Evolutionary conservation across 2,113 vertebrate genomes (phyloP), one percentile per base, ranked within the genome.

Genomic region (Halichoeres trimaculatus): DNA sequence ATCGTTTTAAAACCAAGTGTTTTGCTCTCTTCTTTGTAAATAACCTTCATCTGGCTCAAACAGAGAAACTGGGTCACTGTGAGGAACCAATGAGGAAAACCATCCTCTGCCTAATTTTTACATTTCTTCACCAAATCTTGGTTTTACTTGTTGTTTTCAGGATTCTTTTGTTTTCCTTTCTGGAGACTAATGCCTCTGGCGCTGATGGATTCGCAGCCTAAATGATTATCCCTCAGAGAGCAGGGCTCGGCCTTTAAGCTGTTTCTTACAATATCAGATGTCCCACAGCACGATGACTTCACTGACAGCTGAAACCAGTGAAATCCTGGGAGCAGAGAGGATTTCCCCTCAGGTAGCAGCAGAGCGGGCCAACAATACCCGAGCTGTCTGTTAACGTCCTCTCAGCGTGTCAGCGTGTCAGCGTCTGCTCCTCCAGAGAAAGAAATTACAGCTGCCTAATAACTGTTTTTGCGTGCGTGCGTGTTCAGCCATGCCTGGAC

Each of bases 221-320:
- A 78, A 70, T 56, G 51, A 69, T 47, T 61, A 56, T 72, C 66
- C 87, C 77, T 48, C 52, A 19, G 78, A 75, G 78, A 22, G 67
- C 13, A 30, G 55, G 65, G 61, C 69, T 80, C 6, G 69, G 51
- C 78, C 68, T 55, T 34, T 1, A 36, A 76, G 51, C 47, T 57
- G 48, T 70, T 78, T 50, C 30, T 22, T 72, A 58, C 61, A 58
- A 67, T 85, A 81, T 89, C 74, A 41, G 54, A 59, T 90, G 90
- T 89, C 85, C 58, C 59, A n/a, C 66, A 59, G 63, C 56, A 4
- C 26, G 80, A 75, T 85, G 88, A 90, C 84, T 80, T 88, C 88
- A 88, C 84, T 73, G 80, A 86, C 74, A 85, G 83, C 83, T 70
- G 88, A 89, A 85, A 85, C 83, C 56, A 19, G 40, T 47, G 23